Evolutionary conservation across 2,113 vertebrate genomes (phyloP).

Genomic region (Laticauda laticaudata): DNA sequence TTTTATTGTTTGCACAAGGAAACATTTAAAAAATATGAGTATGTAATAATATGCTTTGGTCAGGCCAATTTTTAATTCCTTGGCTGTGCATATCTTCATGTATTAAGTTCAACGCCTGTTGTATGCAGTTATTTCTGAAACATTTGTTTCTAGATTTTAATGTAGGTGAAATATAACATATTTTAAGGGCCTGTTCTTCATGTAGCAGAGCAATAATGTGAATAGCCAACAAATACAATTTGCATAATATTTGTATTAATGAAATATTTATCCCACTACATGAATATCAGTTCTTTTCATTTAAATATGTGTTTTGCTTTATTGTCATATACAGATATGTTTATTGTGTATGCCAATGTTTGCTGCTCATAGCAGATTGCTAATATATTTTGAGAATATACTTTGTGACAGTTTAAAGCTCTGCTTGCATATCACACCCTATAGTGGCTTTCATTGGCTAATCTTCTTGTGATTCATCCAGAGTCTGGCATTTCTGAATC

Average conservation of each 20-base stretch:
- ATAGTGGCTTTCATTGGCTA: conserved; percentile 42
- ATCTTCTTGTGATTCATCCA: background rate
- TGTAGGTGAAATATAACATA: conserved; percentile 58
- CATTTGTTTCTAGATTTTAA: conserved; percentile 58
- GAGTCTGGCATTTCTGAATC: background rate
- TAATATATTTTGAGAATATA: conserved; percentile 52
- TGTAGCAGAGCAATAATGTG: conserved; percentile 79
- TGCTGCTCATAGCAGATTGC: conserved; percentile 48
- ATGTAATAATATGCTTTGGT: conserved; percentile 52
- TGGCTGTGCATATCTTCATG: conserved; percentile 59
- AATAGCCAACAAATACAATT: conserved; percentile 71
- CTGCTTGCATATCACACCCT: conserved; percentile 52
- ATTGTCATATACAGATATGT: conserved; percentile 64
- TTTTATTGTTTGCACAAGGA: conserved; percentile 39
- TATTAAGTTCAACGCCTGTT: conserved; percentile 48
- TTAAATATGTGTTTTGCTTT: conserved; percentile 75
- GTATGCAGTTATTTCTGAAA: conserved; percentile 49
- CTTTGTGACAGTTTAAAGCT: conserved; percentile 37
- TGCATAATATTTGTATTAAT: conserved; percentile 75
- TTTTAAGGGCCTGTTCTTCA: conserved; percentile 65
- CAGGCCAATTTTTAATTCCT: conserved; percentile 50
- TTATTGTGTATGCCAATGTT: conserved; percentile 68
- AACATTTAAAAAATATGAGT: conserved; percentile 44
- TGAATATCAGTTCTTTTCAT: conserved; percentile 66
- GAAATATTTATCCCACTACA: conserved; percentile 73